phyloP scores from a whole-genome alignment of 1,140 invertebrate genomes.

The Drosophila sturtevanti region DNA sequence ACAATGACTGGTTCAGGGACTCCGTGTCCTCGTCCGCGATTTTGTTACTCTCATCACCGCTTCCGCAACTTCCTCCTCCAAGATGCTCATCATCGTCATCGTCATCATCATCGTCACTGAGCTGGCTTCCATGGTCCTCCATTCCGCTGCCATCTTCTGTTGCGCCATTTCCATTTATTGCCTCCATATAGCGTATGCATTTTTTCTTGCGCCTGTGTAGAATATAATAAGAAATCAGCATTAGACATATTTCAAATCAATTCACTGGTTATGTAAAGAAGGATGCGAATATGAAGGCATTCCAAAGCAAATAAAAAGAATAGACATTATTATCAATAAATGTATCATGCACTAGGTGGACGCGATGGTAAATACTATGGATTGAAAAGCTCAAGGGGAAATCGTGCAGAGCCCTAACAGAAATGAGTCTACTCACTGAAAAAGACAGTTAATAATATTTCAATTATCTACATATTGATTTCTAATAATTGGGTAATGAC shows the following conservation, averaged over 20 bases:
- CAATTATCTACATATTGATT: not conserved
- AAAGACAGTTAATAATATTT: not conserved
- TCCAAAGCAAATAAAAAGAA: constrained; percentile 26
- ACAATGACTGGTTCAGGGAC: constrained; percentile 87
- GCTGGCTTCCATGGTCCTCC: constrained; percentile 80
- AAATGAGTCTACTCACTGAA: not conserved
- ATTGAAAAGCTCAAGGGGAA: not conserved
- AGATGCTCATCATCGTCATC: constrained; percentile 89
- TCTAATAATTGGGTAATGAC: no score
- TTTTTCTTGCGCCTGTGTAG: constrained; percentile 96
- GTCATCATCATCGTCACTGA: constrained; percentile 88
- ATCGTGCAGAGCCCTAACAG: not conserved
- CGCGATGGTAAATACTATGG: not conserved
- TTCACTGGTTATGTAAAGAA: not conserved
- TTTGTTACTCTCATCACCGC: constrained; percentile 88
- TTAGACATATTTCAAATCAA: constrained; percentile 18
- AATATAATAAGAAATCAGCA: constrained; percentile 21
- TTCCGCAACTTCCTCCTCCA: constrained; percentile 83
- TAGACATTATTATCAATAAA: not conserved
- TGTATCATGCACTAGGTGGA: not conserved
- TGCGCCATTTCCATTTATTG: constrained; percentile 65
- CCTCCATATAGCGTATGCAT: constrained; percentile 97
- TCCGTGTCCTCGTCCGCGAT: constrained; percentile 87
- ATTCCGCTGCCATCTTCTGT: constrained; percentile 84
- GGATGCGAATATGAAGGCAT: constrained; percentile 41